phyloP scores from a whole-genome alignment of 2,797 vertebrate genomes.

The Peromyscus aztecus region DNA sequence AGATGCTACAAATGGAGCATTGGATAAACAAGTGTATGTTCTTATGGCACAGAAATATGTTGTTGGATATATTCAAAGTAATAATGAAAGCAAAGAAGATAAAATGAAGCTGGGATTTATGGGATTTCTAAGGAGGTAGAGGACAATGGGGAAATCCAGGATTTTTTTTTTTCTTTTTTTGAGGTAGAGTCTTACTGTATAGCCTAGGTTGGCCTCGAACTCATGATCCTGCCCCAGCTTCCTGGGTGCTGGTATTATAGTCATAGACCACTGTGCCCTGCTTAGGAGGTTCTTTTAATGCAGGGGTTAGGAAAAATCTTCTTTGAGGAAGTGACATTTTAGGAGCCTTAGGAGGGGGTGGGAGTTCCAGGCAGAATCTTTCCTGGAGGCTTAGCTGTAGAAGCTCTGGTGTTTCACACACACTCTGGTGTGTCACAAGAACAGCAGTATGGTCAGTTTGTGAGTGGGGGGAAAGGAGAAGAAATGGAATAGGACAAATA shows the following conservation, averaged over 20 bases:
- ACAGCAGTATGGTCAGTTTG: not conserved
- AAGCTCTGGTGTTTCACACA: not conserved
- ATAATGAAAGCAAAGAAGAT: not conserved
- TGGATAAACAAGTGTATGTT: not conserved
- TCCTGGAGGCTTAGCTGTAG: not conserved
- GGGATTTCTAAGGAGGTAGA: not conserved
- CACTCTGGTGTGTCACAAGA: not conserved
- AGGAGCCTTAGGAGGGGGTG: not conserved
- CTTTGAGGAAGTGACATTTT: slow-evolving; percentile 20
- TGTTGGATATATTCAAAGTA: not conserved
- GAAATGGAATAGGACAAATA: not conserved
- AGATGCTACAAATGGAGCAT: not conserved
- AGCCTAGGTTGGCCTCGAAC: not conserved
- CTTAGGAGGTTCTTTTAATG: not conserved
- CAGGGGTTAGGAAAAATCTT: not conserved
- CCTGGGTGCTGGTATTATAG: not conserved
- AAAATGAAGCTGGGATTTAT: not conserved
- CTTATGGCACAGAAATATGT: slow-evolving; percentile 1
- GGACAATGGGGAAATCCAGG: not conserved
- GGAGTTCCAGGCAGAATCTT: not conserved
- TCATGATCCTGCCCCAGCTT: not conserved
- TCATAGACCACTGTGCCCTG: no score
- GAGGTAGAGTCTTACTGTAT: not conserved
- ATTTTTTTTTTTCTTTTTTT: not conserved
- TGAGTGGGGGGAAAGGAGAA: not conserved